Evolutionary conservation across 2,888 invertebrate species (phyloP), one percentile per base, ranked within the genome.

Genomic region (Formica aserva): DNA sequence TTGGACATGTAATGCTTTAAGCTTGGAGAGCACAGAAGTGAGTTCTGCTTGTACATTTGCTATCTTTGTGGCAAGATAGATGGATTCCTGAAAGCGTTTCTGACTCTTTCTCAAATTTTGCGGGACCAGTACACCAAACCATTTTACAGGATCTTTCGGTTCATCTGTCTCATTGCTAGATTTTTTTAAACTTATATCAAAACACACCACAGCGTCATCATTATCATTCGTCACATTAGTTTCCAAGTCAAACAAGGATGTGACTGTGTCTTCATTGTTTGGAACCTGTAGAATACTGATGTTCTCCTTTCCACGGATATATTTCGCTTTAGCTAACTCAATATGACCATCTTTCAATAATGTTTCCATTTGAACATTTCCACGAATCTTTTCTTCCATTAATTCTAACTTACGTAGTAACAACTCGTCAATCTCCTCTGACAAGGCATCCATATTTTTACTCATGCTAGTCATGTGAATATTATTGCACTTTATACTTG

Each of bases 101-200:
- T 97, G 97, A 0, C 98, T 98, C 88, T 95, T 96, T 91, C 97
- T 96, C 91, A 98, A 95, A 92, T 97, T 97, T 92, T 97, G 97
- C 0, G 98, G 98, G 0, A 98, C 97, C 52, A 98, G 95, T 57
- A 98, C 96, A 15, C 98, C 98, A 95, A 98, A 98, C 98, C 98
- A 98, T 87, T 96, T 97, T 45, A 98, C 93, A 0, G 98, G 98
- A 94, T 98, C 90, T 18, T 75, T 83, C 26, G 85, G 74, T 13
- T 80, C 83, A 22, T 86, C 75, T 65, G 3, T 65, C 29, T 26
- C 92, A 41, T 94, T 94, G 3, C 94, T 94, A 1, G 92, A 89
- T 18, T 87, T 84, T 67, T 92, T 93, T 1, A 93, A 85, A 81
- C 92, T 92, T 15, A 95, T 92, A 32, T 94, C 94, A 78, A 94